Conservation (phyloP, 2,113 vertebrate genomes). For the Sturnira hondurensis region DNA sequence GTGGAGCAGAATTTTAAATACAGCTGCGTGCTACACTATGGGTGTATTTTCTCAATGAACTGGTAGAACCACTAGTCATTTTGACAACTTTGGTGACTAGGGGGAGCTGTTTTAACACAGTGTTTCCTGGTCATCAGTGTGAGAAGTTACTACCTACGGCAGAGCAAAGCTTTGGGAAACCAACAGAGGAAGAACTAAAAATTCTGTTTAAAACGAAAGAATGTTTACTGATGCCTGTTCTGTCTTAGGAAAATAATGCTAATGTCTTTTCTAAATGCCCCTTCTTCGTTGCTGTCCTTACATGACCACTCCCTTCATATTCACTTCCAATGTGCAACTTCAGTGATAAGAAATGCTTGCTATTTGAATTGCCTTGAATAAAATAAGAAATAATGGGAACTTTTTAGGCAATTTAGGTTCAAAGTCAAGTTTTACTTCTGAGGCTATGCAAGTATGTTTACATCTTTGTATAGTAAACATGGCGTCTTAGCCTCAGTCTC, state of each 20-base stretch:
- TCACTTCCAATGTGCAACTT: not conserved
- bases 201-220: not conserved
- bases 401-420: not conserved
- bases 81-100: not conserved
- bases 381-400: not conserved
- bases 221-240: not conserved
- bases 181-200: not conserved
- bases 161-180: not conserved
- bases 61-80: not conserved
- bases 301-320: not conserved
- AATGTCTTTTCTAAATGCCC: not conserved
- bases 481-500: not conserved
- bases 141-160: not conserved
- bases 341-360: not conserved
- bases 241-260: not conserved
- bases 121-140: not conserved
- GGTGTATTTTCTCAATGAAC: not conserved
- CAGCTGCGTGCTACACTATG: not conserved
- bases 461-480: not conserved
- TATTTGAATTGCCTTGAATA: not conserved
- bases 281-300: not conserved
- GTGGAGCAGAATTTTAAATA: not conserved
- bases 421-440: conserved; percentile 5
- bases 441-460: not conserved
- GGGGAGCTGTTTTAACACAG: not conserved